Conservation (phyloP, 2,113 vertebrate species). For the Lethenteron reissneri region DNA sequence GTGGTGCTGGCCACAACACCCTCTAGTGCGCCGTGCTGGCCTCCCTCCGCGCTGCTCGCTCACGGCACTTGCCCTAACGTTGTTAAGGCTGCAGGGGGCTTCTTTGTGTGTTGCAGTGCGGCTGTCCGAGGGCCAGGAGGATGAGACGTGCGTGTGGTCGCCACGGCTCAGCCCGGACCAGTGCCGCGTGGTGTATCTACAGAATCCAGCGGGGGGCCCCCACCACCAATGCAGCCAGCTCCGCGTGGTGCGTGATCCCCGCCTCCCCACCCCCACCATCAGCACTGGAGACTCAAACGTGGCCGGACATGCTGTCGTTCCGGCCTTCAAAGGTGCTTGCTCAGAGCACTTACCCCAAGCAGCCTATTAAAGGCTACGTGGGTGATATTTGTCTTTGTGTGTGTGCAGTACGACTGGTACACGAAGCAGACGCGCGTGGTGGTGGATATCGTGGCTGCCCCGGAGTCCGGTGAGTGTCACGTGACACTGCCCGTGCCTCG, state of each 20-base stretch:
- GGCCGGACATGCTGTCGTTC: too few relatives aligned
- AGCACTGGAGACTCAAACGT: too few relatives aligned
- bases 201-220: slow-evolving; percentile 30
- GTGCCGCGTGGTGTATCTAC: slow-evolving; percentile 24
- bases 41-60: neutral
- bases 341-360: too few relatives aligned
- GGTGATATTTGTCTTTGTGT: too few relatives aligned
- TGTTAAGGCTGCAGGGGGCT: neutral
- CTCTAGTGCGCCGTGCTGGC: neutral
- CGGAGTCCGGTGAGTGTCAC: too few relatives aligned
- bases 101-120: neutral
- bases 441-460: too few relatives aligned
- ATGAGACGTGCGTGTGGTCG: slow-evolving; percentile 16
- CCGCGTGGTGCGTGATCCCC: slow-evolving; percentile 19
- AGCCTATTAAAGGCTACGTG: too few relatives aligned
- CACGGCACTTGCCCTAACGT: neutral
- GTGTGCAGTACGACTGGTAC: too few relatives aligned
- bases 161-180: slow-evolving; percentile 30
- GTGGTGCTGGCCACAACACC: neutral
- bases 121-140: neutral
- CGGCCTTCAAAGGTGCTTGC: too few relatives aligned
- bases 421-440: too few relatives aligned
- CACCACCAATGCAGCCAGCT: slow-evolving; percentile 31
- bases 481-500: too few relatives aligned
- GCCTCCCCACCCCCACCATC: too few relatives aligned